Base-by-base conservation (phyloP, 2,888 invertebrate species). In the Patella ulyssiponensis region DNA sequence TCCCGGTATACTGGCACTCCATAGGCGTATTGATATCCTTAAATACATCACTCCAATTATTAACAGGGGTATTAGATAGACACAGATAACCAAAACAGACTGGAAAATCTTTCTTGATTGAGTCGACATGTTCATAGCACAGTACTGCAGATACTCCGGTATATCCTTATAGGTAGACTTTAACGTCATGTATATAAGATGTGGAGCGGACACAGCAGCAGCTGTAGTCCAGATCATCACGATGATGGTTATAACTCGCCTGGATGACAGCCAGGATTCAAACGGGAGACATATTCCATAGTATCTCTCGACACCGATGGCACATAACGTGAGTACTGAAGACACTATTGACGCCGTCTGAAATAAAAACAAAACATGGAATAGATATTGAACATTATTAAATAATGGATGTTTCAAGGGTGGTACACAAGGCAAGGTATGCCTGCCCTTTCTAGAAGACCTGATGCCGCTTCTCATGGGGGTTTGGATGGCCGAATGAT, bases 231-330 rank as follows among this genome's bases (percentile, higher is more conserved):
- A 82, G 75, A 82, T 82, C 75, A 79, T 70, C 14, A 77, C 58
- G 52, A 82, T 74, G 69, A 80, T 81, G n/a, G 81, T 69, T 27
- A 76, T 79, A 23, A 82, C 80, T 17, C 79, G 81, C 53, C 74
- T 75, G 64, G 77, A 73, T 27, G 81, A 81, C 74, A 82, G 81
- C 23, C 80, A 54, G 1, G 81, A 77, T 53, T 75, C 80, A 14
- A 82, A 77, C 1, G 82, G 82, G 4, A 77, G 79, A 58, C 81
- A 81, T 54, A 82, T 81, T 74, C 80, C 82, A 75, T 81, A 82
- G 77, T 81, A 82, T 11, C 82, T 73, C 77, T 82, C 82, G 71
- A 82, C 80, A 1, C 81, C 81, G 33, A 82, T 82, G 44, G 81
- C 80, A 71, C 80, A 81, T 12, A 82, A 74, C 2, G 82, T 82